Evolutionary conservation across 1,140 invertebrate species (phyloP).

Genomic region (Drosophila nigrodunni): DNA sequence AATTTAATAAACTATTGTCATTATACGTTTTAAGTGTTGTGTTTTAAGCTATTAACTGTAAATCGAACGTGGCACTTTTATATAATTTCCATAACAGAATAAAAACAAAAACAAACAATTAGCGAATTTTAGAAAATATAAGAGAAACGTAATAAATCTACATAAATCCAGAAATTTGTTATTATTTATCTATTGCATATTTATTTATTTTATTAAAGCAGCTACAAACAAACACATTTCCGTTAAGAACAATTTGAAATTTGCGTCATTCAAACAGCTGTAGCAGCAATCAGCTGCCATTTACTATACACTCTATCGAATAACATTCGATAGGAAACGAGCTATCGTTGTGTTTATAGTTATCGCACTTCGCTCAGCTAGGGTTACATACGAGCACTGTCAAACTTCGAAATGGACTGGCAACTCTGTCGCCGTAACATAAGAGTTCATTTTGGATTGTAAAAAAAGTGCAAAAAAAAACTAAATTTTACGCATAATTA

Average conservation of each 20-base stretch:
- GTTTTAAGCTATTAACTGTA: conserved; percentile 59
- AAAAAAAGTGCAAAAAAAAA: conserved; percentile 69
- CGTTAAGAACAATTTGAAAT: conserved; percentile 4
- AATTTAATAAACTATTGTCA: conserved; percentile 33
- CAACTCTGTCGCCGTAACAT: conserved; percentile 50
- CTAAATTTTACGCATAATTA: conserved; percentile 67
- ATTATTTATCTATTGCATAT: not conserved
- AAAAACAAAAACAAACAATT: conserved; percentile 41
- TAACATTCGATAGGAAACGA: not conserved
- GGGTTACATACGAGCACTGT: conserved; percentile 18
- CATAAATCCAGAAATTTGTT: not conserved
- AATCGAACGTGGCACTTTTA: conserved; percentile 46
- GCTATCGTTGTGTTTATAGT: not conserved
- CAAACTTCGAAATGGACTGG: conserved; percentile 39
- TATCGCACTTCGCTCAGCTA: conserved; percentile 14
- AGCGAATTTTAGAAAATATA: conserved; percentile 68
- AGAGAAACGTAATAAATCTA: conserved; percentile 43
- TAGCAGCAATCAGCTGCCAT: conserved; percentile 16
- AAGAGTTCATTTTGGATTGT: conserved; percentile 51
- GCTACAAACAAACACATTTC: not conserved
- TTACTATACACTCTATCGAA: not conserved
- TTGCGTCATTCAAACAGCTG: not conserved
- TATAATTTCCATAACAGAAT: conserved; percentile 60
- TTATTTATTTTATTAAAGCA: not conserved
- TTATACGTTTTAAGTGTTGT: conserved; percentile 60